These are phyloP conservation scores for Drosophila ambigua DNA, from an alignment of 1,140 invertebrate species.

Conservation along the genomic window DNA sequence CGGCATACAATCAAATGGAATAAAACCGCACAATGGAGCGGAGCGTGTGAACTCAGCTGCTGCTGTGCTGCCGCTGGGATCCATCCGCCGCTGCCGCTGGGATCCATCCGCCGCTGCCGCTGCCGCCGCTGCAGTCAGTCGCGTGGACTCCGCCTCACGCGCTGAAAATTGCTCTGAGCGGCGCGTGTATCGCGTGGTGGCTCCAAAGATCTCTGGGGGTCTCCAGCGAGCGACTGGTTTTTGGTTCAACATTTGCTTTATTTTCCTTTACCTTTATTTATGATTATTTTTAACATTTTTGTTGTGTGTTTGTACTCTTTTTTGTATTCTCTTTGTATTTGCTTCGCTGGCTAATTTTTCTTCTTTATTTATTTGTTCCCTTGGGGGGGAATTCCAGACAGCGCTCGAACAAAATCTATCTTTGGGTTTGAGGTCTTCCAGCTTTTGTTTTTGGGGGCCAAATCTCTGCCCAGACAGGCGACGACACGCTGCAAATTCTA, in stretches of 20 bases:
- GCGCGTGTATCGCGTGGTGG: slow-evolving; percentile 58
- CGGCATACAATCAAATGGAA: slow-evolving; percentile 41
- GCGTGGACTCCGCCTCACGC: slow-evolving; percentile 56
- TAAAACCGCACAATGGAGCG: slow-evolving; percentile 64
- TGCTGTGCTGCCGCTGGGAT: slow-evolving; percentile 33
- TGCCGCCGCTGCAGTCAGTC: slow-evolving; percentile 37
- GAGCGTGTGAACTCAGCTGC: slow-evolving; percentile 75
- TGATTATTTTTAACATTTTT: slow-evolving; percentile 52
- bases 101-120: too few species aligned
- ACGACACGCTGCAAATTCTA: slow-evolving; percentile 57
- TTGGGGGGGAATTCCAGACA: slow-evolving; percentile 70
- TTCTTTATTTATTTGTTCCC: slow-evolving; percentile 57
- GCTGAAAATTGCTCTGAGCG: slow-evolving; percentile 57
- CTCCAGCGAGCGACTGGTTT: slow-evolving; percentile 42
- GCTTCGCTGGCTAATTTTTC: slow-evolving; percentile 48
- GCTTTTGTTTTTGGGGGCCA: slow-evolving; percentile 29
- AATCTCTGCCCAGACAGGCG: slow-evolving; percentile 51
- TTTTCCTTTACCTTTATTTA: slow-evolving; percentile 42
- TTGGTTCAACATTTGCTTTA: slow-evolving; percentile 48
- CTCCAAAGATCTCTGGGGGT: background rate
- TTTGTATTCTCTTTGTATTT: background rate
- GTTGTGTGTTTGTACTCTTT: too few species aligned
- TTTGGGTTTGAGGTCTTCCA: slow-evolving; percentile 36
- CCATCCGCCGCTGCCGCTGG: too few species aligned
- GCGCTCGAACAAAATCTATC: background rate